These are phyloP conservation scores for Athetis lepigone DNA, from an alignment of 2,888 invertebrate species.

Conservation along the genomic window DNA sequence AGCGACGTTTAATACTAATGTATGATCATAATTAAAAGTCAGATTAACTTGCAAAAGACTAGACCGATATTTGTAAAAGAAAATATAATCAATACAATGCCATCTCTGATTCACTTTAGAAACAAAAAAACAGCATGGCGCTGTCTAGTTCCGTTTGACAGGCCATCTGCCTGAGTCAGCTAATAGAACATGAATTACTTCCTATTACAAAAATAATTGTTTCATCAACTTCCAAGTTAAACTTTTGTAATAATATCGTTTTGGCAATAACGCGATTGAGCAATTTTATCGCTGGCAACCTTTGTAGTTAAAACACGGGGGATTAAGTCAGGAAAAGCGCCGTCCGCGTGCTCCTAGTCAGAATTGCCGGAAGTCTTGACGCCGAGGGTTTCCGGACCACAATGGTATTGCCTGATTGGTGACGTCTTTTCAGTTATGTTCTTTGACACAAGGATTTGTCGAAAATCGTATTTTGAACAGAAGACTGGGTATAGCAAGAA, in stretches of 20 bases:
- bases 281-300: slow-evolving; percentile 58
- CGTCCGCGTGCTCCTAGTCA: slow-evolving; percentile 70
- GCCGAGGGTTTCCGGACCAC: slow-evolving; percentile 70
- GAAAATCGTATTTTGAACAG: neutral
- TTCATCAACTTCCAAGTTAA: slow-evolving; percentile 5
- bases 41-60: no score
- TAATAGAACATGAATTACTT: no score
- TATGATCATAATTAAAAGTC: no score
- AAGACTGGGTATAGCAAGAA: neutral
- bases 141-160: no score
- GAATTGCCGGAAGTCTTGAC: slow-evolving; percentile 78
- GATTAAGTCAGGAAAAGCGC: slow-evolving; percentile 71
- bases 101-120: no score
- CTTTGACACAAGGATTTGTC: neutral
- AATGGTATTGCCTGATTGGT: slow-evolving; percentile 45
- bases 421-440: slow-evolving; percentile 16
- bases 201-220: neutral
- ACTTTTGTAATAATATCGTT: slow-evolving; percentile 36
- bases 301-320: slow-evolving; percentile 66
- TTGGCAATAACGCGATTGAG: slow-evolving; percentile 36
- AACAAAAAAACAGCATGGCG: no score
- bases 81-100: no score
- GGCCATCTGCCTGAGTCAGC: no score
- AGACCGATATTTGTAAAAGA: no score
- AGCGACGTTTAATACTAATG: no score